A percentile compares a stretch with the other conserved stretches of the same genome.
Evolutionary conservation across 2,797 vertebrate species (phyloP).

Genomic region (Epinephelus coioides): DNA sequence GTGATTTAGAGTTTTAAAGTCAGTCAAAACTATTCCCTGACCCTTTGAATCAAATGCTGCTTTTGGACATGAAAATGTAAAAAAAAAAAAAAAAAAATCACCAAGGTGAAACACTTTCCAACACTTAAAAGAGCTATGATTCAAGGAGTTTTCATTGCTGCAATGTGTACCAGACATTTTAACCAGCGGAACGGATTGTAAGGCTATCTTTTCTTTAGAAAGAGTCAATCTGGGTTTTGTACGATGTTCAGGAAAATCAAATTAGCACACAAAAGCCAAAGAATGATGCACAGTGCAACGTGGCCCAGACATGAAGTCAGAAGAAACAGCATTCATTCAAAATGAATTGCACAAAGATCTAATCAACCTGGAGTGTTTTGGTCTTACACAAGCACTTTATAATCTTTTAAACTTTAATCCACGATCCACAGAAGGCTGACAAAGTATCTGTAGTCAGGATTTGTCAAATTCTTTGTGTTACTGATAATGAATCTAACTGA

Average conservation of each 20-base stretch:
- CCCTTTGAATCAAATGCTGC: not conserved
- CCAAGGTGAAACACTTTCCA: not conserved
- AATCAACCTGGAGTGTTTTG: slow-evolving; percentile 13
- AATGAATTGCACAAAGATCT: slow-evolving; percentile 10
- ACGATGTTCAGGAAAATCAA: slow-evolving; percentile 19
- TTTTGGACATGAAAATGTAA: slow-evolving; percentile 8
- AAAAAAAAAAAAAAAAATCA: not conserved
- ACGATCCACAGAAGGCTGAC: slow-evolving; percentile 10
- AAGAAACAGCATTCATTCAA: slow-evolving; percentile 14
- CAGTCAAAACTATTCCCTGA: not conserved
- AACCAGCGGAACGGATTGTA: not conserved
- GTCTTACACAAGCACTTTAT: slow-evolving; percentile 7
- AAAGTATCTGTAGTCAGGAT: slow-evolving; percentile 23
- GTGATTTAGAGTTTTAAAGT: not conserved
- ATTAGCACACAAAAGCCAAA: slow-evolving; percentile 16
- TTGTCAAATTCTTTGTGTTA: slow-evolving; percentile 21
- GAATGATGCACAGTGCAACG: slow-evolving; percentile 7
- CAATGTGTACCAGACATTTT: slow-evolving; percentile 14
- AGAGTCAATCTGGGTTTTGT: not conserved
- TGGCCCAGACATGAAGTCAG: slow-evolving; percentile 2
- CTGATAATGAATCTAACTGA: slow-evolving; percentile 18
- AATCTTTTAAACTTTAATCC: slow-evolving; percentile 32
- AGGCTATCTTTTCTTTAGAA: not conserved
- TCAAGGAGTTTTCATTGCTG: not conserved
- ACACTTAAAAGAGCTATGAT: not conserved